Conservation (phyloP, 2,113 vertebrate genomes). For the Psephotus haematonotus region DNA sequence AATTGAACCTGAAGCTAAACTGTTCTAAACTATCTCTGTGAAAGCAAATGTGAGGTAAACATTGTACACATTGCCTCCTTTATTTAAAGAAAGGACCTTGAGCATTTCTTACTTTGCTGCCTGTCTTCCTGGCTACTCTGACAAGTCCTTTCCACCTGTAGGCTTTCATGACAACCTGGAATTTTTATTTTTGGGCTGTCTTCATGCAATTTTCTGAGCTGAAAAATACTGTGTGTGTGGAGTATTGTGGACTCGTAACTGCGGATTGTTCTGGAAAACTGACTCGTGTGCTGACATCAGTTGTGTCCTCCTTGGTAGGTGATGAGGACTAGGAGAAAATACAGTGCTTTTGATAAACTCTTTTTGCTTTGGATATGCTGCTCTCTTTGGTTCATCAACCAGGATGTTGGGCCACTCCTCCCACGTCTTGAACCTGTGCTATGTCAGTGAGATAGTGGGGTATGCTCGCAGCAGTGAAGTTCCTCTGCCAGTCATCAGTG, state of each 20-base stretch:
- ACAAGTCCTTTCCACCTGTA: not conserved
- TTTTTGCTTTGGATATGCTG: not conserved
- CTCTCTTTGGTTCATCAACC: not conserved
- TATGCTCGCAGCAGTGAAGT: not conserved
- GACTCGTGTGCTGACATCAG: not conserved
- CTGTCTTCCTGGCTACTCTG: not conserved
- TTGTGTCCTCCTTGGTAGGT: not conserved
- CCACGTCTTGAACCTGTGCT: not conserved
- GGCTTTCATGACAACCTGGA: not conserved
- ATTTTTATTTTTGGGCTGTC: not conserved
- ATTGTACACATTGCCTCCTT: not conserved
- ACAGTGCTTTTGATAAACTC: not conserved
- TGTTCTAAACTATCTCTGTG: not conserved
- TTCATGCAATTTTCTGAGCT: not conserved
- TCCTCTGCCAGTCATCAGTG: fast-evolving
- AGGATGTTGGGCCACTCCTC: not conserved
- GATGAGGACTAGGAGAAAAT: not conserved
- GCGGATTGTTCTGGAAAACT: not conserved
- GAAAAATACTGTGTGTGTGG: not conserved
- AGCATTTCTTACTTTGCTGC: not conserved
- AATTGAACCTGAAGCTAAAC: not conserved
- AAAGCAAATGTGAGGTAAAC: not conserved
- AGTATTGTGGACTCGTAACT: not conserved
- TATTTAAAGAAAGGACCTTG: not conserved
- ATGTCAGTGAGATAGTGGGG: not conserved